Percentiles rank a stretch among this genome's conserved stretches.
These are phyloP conservation scores for Pollenia amentaria DNA, from an alignment of 2,888 invertebrate species.

Conservation along the genomic window DNA sequence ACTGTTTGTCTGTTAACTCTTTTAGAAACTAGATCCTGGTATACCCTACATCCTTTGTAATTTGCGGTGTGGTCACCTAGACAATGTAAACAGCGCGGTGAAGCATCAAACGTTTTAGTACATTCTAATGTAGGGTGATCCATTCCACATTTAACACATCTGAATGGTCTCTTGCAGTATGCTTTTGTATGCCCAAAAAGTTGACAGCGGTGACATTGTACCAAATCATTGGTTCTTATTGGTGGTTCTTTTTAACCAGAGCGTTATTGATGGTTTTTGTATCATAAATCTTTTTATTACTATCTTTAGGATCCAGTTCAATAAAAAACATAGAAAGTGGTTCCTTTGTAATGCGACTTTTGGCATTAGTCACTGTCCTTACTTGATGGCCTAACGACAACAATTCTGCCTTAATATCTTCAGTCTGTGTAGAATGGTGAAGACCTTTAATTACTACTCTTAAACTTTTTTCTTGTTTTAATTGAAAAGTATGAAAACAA, in stretches of 20 bases:
- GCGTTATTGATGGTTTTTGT: constrained; percentile 4
- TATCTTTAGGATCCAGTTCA: background rate
- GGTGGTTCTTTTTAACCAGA: background rate
- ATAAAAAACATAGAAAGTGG: background rate
- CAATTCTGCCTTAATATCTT: constrained; percentile 4
- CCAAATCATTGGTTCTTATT: background rate
- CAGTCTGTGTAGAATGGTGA: background rate
- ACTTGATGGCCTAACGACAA: background rate
- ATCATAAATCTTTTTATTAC: background rate
- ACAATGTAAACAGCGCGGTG: background rate
- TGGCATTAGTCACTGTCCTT: background rate
- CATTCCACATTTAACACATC: constrained; percentile 37
- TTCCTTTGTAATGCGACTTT: background rate
- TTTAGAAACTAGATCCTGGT: background rate
- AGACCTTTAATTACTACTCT: constrained; percentile 4
- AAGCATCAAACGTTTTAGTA: background rate
- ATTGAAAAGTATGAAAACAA: background rate
- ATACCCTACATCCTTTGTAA: background rate
- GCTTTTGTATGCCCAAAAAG: constrained; percentile 26
- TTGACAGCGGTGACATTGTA: constrained; percentile 27
- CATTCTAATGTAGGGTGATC: constrained; percentile 7
- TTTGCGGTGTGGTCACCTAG: background rate
- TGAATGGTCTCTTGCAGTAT: constrained; percentile 28
- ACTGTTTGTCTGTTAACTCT: background rate
- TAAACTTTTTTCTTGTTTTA: constrained; percentile 2